Conservation (phyloP, 2,888 invertebrate genomes). For the Melangyna quadrimaculata region DNA sequence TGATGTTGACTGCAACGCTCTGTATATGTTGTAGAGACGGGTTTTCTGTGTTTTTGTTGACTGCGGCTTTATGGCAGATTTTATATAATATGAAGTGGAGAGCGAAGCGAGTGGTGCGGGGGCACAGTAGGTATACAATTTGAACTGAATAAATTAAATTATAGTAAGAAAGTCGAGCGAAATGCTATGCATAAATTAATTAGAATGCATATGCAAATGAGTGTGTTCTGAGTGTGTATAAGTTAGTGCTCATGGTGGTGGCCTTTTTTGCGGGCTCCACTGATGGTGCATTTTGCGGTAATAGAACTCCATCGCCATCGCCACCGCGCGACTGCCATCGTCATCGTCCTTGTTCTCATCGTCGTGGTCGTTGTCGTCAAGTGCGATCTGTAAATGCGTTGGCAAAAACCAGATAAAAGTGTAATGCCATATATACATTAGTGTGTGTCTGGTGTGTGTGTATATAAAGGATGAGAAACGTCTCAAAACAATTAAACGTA, state of each 20-base stretch:
- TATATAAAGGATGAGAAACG: conserved; percentile 30
- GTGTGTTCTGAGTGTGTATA: conserved; percentile 25
- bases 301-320: background rate
- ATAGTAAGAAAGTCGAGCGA: conserved; percentile 70
- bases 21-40: conserved; percentile 42
- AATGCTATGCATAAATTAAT: conserved; percentile 72
- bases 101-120: background rate
- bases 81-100: conserved; percentile 63
- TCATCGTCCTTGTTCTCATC: background rate
- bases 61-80: conserved; percentile 64
- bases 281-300: conserved; percentile 27
- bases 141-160: conserved; percentile 69
- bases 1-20: conserved; percentile 17
- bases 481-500: conserved; percentile 60
- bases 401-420: conserved; percentile 63
- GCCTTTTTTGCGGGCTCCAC: conserved; percentile 9
- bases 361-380: conserved; percentile 13
- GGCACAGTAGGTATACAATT: conserved; percentile 44
- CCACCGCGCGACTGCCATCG: background rate
- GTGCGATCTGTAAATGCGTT: conserved; percentile 60
- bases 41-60: conserved; percentile 61
- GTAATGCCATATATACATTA: background rate
- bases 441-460: too few relatives aligned
- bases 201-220: conserved; percentile 71
- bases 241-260: conserved; percentile 11